Evolutionary conservation across 2,888 invertebrate genomes (phyloP).

Genomic region (Pseudolycoriella hygida): DNA sequence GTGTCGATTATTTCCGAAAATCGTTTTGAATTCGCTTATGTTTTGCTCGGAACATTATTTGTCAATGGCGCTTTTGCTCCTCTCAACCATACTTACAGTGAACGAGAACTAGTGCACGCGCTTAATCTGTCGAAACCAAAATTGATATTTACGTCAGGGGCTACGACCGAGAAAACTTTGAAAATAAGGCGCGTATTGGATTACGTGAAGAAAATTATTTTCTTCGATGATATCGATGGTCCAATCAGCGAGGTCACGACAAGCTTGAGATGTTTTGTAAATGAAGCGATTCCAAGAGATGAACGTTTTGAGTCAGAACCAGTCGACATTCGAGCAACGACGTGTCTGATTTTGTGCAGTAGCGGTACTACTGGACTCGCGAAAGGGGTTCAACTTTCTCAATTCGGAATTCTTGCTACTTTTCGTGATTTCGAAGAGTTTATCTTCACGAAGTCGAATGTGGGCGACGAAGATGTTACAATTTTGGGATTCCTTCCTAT

Average conservation of each 20-base stretch:
- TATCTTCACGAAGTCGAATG: too few relatives aligned
- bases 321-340: background rate
- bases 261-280: background rate
- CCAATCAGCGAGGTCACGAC: background rate
- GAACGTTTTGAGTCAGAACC: too few relatives aligned
- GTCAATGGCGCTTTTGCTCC: constrained; percentile 2
- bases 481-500: background rate
- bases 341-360: background rate
- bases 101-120: constrained; percentile 7
- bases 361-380: constrained; percentile 62
- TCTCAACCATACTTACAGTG: constrained; percentile 6
- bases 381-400: constrained; percentile 59
- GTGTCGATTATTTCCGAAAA: constrained; percentile 7
- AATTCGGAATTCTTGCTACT: constrained; percentile 16
- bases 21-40: constrained; percentile 7
- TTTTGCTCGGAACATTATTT: background rate
- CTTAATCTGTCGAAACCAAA: constrained; percentile 6
- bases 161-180: constrained; percentile 12
- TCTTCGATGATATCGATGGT: constrained; percentile 31
- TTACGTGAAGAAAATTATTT: constrained; percentile 34
- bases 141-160: constrained; percentile 4
- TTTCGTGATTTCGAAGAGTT: too few relatives aligned
- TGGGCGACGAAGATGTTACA: too few relatives aligned
- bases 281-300: too few relatives aligned
- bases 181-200: constrained; percentile 21